phyloP scores from a whole-genome alignment of 2,113 vertebrate species.

The Odontophorus gujanensis region DNA sequence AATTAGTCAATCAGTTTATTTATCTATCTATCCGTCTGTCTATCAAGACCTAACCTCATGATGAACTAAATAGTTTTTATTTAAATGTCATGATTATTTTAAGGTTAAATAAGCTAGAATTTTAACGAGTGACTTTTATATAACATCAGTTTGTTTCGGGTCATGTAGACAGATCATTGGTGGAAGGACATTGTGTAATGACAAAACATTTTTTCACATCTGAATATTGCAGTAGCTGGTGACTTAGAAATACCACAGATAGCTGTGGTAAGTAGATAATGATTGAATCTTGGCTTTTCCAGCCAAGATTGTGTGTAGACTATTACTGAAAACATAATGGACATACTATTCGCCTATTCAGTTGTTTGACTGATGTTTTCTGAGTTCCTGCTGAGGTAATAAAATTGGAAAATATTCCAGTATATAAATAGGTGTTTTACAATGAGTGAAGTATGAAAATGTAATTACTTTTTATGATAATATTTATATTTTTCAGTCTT shows the following conservation, averaged over 20 bases:
- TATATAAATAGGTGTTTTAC: slow-evolving; percentile 32
- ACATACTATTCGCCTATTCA: neutral
- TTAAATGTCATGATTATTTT: neutral
- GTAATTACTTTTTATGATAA: neutral
- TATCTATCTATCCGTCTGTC: neutral
- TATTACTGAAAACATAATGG: neutral
- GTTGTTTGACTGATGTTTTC: neutral
- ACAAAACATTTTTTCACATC: slow-evolving; percentile 50
- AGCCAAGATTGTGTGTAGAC: slow-evolving; percentile 16
- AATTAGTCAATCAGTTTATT: neutral
- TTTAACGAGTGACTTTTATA: slow-evolving; percentile 13
- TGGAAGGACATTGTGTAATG: slow-evolving; percentile 48
- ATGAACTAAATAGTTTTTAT: neutral
- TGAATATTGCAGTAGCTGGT: slow-evolving; percentile 46
- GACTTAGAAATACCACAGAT: slow-evolving; percentile 48
- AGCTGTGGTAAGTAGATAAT: slow-evolving; percentile 54
- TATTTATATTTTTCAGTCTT: slow-evolving; percentile 16
- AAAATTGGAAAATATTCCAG: slow-evolving; percentile 6
- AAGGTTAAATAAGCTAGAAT: neutral
- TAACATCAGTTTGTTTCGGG: slow-evolving; percentile 41
- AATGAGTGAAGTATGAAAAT: neutral
- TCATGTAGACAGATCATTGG: slow-evolving; percentile 16
- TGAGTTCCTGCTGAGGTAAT: slow-evolving; percentile 3
- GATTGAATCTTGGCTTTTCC: slow-evolving; percentile 15
- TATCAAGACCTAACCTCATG: neutral